Evolutionary conservation across 2,888 invertebrate genomes (phyloP), one percentile per base, ranked within the genome.

Genomic region (Yponomeuta plumbellus): DNA sequence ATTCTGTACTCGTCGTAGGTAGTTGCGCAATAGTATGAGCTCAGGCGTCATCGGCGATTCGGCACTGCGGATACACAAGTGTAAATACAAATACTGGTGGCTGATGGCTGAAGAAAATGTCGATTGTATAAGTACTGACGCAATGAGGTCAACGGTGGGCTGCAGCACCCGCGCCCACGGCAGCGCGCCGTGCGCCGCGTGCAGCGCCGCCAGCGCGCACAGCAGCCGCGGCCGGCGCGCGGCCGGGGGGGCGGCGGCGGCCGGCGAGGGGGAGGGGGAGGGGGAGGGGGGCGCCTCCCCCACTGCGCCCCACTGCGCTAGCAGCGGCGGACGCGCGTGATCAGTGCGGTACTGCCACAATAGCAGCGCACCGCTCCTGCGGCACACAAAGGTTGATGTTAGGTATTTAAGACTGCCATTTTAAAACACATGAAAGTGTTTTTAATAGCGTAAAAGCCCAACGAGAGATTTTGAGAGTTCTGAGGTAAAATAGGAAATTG

Each of bases 311-410:
- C 63, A 57, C 66, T 65, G 39, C 62, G 17, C 61, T 65, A 44
- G 57, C 56, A 21, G 56, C 57, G 58, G 1, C 61, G 64, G 34
- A 69, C 63, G 66, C 71, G 67, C 94, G 87, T 61, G 93, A 85
- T 85, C 91, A 69, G 11, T 65, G 68, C 93, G 89, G 80, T 95
- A 96, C 81, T 94, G 94, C 86, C 96, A 95, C 75, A 95, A 92
- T 75, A 96, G 79, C 78, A 96, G 83, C 65, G 94, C 92, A 1
- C 96, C 96, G 73, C 95, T 95, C 70, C 97, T 96, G 58, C 11
- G 34, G 34, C 8, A 34, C 34, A 34, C 34, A 34, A 34, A 26
- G 26, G 26, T 2, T 5, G 26, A 26, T 5, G 34, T 34, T 34
- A n/a, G n/a, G n/a, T n/a, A 26, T 34, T 34, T 8, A 34, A 6